Evolutionary conservation across 2,888 invertebrate genomes (phyloP).

Genomic region (Rotaria socialis): DNA sequence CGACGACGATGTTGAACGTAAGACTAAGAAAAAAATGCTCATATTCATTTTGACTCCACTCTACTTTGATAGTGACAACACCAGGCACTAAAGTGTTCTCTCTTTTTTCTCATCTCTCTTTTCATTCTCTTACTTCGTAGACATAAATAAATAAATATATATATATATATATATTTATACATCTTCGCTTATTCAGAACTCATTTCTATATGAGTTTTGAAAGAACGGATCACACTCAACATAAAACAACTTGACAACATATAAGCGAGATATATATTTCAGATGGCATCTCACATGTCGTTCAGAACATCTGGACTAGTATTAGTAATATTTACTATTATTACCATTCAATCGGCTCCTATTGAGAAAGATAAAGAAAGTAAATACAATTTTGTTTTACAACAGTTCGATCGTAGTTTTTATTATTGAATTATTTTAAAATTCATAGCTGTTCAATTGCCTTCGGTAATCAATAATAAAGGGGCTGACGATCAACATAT

Average conservation of each 20-base stretch:
- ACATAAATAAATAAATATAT: neutral
- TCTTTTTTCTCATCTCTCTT: neutral
- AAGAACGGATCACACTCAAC: neutral
- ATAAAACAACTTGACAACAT: neutral
- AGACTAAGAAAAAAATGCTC: neutral
- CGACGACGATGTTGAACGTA: neutral
- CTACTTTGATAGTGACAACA: neutral
- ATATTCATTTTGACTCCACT: neutral
- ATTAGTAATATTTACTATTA: neutral
- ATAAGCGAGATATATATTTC: neutral
- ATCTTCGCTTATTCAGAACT: neutral
- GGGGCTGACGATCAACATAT: neutral
- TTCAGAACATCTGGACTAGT: neutral
- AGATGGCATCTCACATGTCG: neutral
- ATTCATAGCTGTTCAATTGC: neutral
- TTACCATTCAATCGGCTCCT: neutral
- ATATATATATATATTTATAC: neutral
- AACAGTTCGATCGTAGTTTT: neutral
- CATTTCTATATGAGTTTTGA: neutral
- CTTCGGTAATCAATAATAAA: neutral
- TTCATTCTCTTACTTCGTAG: neutral
- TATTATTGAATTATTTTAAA: neutral
- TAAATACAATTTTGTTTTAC: neutral
- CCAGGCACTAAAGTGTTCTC: neutral
- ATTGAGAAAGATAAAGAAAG: neutral